These are phyloP conservation scores for Rhinopomastus cyanomelas DNA, from an alignment of 2,113 vertebrate species.

Conservation along the genomic window DNA sequence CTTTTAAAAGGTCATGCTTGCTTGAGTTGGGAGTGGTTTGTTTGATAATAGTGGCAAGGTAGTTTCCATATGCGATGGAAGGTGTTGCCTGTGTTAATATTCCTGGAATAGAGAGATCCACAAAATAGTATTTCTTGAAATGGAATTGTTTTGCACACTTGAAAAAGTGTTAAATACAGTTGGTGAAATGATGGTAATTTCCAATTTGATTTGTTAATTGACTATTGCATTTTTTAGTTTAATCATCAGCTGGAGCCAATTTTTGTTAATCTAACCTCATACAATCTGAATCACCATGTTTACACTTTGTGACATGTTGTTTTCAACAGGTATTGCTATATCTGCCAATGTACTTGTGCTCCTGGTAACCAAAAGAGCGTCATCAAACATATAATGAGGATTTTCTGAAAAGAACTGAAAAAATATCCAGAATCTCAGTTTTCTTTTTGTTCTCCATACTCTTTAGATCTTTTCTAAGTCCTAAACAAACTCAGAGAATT, in stretches of 20 bases:
- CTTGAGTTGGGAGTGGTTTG: not conserved
- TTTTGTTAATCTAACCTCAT: not conserved
- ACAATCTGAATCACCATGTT: not conserved
- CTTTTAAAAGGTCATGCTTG: slow-evolving; percentile 1
- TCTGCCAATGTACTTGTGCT: not conserved
- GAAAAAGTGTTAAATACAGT: not conserved
- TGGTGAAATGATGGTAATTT: not conserved
- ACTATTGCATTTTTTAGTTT: not conserved
- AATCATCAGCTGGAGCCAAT: not conserved
- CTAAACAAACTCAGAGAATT: not conserved
- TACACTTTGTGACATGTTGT: not conserved
- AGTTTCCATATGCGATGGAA: not conserved
- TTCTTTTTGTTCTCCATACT: not conserved
- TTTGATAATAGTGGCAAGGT: not conserved
- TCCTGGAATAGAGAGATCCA: not conserved
- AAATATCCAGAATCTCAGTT: not conserved
- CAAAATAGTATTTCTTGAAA: not conserved
- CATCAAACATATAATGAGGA: not conserved
- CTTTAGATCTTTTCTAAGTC: not conserved
- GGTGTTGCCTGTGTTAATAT: not conserved
- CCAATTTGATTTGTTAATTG: not conserved
- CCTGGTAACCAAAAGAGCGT: not conserved
- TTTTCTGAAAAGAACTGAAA: not conserved
- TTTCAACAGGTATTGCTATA: not conserved
- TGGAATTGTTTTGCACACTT: not conserved